Conservation (phyloP, 2,113 vertebrate genomes). For the Gymnocephalus cernua region DNA sequence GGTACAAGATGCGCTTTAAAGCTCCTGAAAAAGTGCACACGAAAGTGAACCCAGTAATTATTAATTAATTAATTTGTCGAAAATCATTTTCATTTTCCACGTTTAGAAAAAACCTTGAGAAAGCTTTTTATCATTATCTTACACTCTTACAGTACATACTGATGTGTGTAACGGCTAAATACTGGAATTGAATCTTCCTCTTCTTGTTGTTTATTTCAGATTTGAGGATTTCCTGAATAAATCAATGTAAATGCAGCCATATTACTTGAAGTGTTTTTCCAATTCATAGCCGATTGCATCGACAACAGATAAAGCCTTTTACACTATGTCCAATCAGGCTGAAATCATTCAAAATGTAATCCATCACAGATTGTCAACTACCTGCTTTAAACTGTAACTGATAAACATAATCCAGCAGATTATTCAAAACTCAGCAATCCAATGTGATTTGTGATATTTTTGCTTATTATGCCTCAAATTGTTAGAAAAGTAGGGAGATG, state of each 20-base stretch:
- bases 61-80: not conserved
- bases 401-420: slow-evolving; percentile 63
- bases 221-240: not conserved
- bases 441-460: not conserved
- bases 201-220: not conserved
- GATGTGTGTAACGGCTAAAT: not conserved
- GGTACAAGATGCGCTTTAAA: not conserved
- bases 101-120: not conserved
- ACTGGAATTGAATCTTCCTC: not conserved
- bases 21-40: not conserved
- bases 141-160: too few species aligned
- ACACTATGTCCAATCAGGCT: slow-evolving; percentile 30
- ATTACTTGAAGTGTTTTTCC: slow-evolving; percentile 8
- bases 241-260: not conserved
- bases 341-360: slow-evolving; percentile 48
- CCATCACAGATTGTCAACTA: slow-evolving; percentile 51
- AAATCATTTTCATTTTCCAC: not conserved
- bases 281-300: slow-evolving; percentile 37
- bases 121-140: not conserved
- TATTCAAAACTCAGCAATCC: slow-evolving; percentile 18
- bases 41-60: not conserved
- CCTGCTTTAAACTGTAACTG: slow-evolving; percentile 54
- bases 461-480: not conserved
- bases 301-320: slow-evolving; percentile 22
- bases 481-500: not conserved